These are phyloP conservation scores for Anneissia japonica DNA, from an alignment of 35 echinoderm and acorn worm species.

Conservation along the genomic window DNA sequence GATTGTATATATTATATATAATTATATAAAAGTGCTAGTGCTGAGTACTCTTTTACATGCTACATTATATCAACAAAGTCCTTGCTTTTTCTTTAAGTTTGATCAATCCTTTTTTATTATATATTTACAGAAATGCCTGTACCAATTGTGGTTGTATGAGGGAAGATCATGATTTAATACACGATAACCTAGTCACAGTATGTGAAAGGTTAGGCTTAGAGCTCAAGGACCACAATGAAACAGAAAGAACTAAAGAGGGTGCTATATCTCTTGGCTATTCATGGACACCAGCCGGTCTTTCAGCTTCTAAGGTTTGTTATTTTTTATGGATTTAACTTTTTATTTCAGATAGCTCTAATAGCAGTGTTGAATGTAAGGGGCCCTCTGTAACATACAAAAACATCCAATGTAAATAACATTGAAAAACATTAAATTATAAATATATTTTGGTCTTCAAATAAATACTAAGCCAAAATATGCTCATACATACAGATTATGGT, in stretches of 20 bases:
- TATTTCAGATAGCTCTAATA: background rate
- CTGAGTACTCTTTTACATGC: too few species aligned
- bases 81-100: too few species aligned
- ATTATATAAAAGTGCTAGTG: too few species aligned
- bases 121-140: slow-evolving; percentile 69
- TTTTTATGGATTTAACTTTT: background rate
- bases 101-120: background rate
- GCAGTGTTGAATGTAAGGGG: background rate
- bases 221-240: slow-evolving; percentile 43
- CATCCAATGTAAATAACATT: background rate
- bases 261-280: slow-evolving; percentile 83
- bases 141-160: slow-evolving; percentile 70
- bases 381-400: background rate
- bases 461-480: background rate
- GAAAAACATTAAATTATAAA: background rate
- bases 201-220: slow-evolving; percentile 68
- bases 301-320: slow-evolving; percentile 69
- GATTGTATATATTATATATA: too few species aligned
- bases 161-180: slow-evolving; percentile 93
- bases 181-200: slow-evolving; percentile 91
- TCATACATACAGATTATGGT: background rate
- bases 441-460: background rate
- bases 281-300: slow-evolving; percentile 84
- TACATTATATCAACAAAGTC: too few species aligned
- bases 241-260: slow-evolving; percentile 66